These are phyloP conservation scores for Orgyia antiqua DNA, from an alignment of 2,888 invertebrate species.

Conservation along the genomic window DNA sequence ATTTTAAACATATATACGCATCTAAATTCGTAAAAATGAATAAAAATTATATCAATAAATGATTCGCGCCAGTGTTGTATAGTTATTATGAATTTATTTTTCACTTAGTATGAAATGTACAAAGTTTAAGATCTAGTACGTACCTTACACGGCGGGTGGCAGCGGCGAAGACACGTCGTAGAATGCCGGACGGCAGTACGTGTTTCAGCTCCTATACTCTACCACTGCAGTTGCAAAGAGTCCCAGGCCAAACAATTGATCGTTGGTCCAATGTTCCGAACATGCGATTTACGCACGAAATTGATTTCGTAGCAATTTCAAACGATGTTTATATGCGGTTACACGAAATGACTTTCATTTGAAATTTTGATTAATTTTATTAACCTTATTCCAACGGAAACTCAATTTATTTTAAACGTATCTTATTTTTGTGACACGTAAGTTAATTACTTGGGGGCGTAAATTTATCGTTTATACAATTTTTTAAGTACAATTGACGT, in stretches of 20 bases:
- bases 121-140: slow-evolving; percentile 6
- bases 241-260: slow-evolving; percentile 43
- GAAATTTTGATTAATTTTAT: slow-evolving; percentile 22
- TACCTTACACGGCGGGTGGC: slow-evolving; percentile 43
- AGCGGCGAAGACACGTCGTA: slow-evolving; percentile 41
- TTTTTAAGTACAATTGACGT: too few species aligned
- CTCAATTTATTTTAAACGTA: slow-evolving; percentile 2
- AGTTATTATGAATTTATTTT: too few species aligned
- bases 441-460: not conserved
- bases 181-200: slow-evolving; percentile 55
- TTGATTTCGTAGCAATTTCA: slow-evolving; percentile 32
- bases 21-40: too few species aligned
- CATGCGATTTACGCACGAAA: slow-evolving; percentile 36
- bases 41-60: too few species aligned
- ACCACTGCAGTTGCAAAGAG: slow-evolving; percentile 51
- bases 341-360: slow-evolving; percentile 15
- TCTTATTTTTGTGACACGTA: slow-evolving; percentile 1
- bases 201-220: slow-evolving; percentile 25
- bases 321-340: slow-evolving; percentile 23
- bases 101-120: too few species aligned
- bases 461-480: not conserved
- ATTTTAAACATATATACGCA: too few species aligned
- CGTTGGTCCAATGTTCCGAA: slow-evolving; percentile 29
- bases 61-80: too few species aligned
- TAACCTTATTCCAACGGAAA: slow-evolving; percentile 11